Evolutionary conservation across 2,113 vertebrate species (phyloP), one percentile per base, ranked within the genome.

Genomic region (Microcebus tavaratra): DNA sequence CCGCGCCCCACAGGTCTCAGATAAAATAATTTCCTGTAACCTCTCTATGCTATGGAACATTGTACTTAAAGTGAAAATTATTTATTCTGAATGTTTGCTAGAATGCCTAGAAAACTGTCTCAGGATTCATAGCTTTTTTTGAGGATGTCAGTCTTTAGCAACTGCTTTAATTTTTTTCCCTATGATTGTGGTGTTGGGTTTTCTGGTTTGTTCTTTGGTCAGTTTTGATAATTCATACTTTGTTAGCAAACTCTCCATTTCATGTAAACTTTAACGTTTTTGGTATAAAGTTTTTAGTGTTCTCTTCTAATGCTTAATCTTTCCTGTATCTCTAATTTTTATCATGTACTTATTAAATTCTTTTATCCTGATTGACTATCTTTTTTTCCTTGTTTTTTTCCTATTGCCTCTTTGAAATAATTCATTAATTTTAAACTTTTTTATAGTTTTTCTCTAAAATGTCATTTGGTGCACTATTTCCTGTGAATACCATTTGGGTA

Each of bases 221-320:
- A 83, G 18, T 87, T 91, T 91, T 93, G 72, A 36, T 79, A 55
- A 67, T 31, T 87, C 82, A 36, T 82, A 29, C 79, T 93, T 93
- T 91, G 81, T 88, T 80, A 88, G 29, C 9, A 82, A 91, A 48
- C 45, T 76, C 1, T 48, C 15, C 23, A 76, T 82, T 86, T 94
- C 42, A 78, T 25, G 14, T 61, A 61, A 68, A 18, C 34, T 82
- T 84, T 61, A 91, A n/a, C 25, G 31, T 45, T 86, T 87, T 90
- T 91, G 76, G 23, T 88, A 15, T 80, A 85, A 72, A 50, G 34
- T 82, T 72, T 20, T 78, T 65, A 27, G 13, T 86, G 8, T 87
- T 86, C 31, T 80, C 83, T 82, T 94, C 86, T 76, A 79, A 57
- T 81, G 11, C 15, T 34, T 48, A 42, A 42, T 78, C 20, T 88